phyloP scores from a whole-genome alignment of 2,797 vertebrate genomes.

The Sebastes glaucus region DNA sequence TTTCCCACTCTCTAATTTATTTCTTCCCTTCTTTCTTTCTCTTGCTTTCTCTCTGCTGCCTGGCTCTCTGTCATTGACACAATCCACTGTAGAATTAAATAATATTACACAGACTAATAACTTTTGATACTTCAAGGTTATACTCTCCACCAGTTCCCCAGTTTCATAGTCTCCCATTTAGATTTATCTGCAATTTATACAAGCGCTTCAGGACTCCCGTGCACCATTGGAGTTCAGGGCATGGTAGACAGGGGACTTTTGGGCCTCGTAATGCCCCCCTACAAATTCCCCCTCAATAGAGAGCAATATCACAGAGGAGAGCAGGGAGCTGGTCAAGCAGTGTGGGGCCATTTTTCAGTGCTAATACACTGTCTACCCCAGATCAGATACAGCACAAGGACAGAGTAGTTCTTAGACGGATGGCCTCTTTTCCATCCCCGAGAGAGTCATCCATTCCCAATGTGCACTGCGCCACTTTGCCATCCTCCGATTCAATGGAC shows the following conservation, averaged over 20 bases:
- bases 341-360: slow-evolving; percentile 74
- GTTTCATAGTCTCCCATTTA: slow-evolving; percentile 53
- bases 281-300: slow-evolving; percentile 61
- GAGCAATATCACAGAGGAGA: slow-evolving; percentile 68
- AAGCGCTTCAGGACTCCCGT: slow-evolving; percentile 40
- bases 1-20: slow-evolving; percentile 40
- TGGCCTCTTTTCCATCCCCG: slow-evolving; percentile 70
- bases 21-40: not conserved
- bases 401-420: slow-evolving; percentile 74
- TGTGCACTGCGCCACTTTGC: slow-evolving; percentile 65
- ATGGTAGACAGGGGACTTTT: slow-evolving; percentile 39
- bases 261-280: slow-evolving; percentile 52
- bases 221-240: slow-evolving; percentile 42
- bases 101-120: slow-evolving; percentile 53
- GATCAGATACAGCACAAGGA: slow-evolving; percentile 80
- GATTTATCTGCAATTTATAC: slow-evolving; percentile 66
- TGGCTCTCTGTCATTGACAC: slow-evolving; percentile 26
- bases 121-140: slow-evolving; percentile 58
- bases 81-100: slow-evolving; percentile 44
- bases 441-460: slow-evolving; percentile 72
- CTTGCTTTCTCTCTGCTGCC: not conserved
- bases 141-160: slow-evolving; percentile 24
- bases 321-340: slow-evolving; percentile 70
- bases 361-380: slow-evolving; percentile 80
- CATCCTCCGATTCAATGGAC: slow-evolving; percentile 62